These are phyloP conservation scores for Eurytoma adleriae DNA, from an alignment of 2,888 invertebrate species.

Conservation along the genomic window DNA sequence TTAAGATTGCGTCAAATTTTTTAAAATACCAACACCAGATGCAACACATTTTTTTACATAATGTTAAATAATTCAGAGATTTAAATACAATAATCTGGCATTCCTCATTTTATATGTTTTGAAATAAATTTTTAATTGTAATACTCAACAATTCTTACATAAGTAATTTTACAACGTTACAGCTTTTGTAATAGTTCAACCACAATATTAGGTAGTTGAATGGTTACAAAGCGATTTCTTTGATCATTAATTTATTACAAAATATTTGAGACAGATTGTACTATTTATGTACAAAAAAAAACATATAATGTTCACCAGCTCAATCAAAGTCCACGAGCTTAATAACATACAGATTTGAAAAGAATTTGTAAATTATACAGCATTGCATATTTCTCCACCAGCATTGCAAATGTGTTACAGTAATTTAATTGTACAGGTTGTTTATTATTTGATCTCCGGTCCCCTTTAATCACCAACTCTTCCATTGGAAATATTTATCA, in stretches of 20 bases:
- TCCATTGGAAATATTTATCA: constrained; percentile 12
- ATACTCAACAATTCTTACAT: constrained; percentile 37
- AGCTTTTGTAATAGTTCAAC: constrained; percentile 44
- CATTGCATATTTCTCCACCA: constrained; percentile 23
- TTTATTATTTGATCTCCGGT: constrained; percentile 46
- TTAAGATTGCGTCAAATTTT: constrained; percentile 32
- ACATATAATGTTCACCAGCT: constrained; percentile 34
- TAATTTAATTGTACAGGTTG: constrained; percentile 33
- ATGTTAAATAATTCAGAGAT: constrained; percentile 41
- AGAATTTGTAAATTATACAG: constrained; percentile 32
- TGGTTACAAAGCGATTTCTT: constrained; percentile 30
- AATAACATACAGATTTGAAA: constrained; percentile 26
- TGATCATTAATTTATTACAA: constrained; percentile 38
- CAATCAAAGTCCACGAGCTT: constrained; percentile 49
- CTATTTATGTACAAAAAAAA: constrained; percentile 55
- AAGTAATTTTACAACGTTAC: constrained; percentile 54
- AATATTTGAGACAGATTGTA: constrained; percentile 26
- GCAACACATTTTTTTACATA: constrained; percentile 1
- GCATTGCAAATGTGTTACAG: constrained; percentile 23
- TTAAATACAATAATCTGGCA: constrained; percentile 48
- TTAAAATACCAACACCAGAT: constrained; percentile 20
- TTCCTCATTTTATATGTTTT: constrained; percentile 32
- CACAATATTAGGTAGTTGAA: constrained; percentile 46
- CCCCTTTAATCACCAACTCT: constrained; percentile 54
- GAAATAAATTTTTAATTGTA: too few species aligned